A percentile compares a stretch with the other conserved stretches of the same genome.
These are phyloP conservation scores for Coptodon rendalli DNA, from an alignment of 2,113 vertebrate species.

Conservation along the genomic window DNA sequence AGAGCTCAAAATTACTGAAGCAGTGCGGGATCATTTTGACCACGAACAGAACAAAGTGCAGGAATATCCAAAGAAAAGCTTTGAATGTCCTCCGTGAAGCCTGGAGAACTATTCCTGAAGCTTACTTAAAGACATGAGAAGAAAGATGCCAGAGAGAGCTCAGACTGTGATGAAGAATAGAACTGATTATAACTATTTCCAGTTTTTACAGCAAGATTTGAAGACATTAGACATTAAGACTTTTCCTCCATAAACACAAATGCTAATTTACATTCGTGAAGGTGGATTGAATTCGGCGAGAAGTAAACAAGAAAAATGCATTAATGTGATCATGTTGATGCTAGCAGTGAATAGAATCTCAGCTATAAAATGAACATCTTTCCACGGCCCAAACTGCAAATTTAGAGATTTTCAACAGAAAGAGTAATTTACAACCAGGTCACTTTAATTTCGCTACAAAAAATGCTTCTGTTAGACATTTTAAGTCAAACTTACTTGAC, in stretches of 20 bases:
- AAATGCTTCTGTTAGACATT: not conserved
- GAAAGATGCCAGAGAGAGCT: not conserved
- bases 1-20: not conserved
- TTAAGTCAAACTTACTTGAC: not conserved
- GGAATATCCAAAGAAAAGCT: not conserved
- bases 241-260: not conserved
- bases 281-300: not conserved
- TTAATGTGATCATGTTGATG: not conserved
- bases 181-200: not conserved
- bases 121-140: not conserved
- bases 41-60: not conserved
- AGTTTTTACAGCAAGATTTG: not conserved
- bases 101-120: accelerated
- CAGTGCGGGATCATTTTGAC: not conserved
- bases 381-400: not conserved
- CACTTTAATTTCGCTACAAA: not conserved
- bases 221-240: not conserved
- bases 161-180: not conserved
- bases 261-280: not conserved
- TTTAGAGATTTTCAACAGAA: not conserved
- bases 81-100: not conserved
- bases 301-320: not conserved
- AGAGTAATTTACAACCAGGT: accelerated
- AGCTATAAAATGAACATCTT: not conserved
- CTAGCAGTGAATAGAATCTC: too few relatives aligned